Evolutionary conservation across 2,888 invertebrate species (phyloP), one percentile per base, ranked within the genome.

Genomic region (Frankliniella intonsa): DNA sequence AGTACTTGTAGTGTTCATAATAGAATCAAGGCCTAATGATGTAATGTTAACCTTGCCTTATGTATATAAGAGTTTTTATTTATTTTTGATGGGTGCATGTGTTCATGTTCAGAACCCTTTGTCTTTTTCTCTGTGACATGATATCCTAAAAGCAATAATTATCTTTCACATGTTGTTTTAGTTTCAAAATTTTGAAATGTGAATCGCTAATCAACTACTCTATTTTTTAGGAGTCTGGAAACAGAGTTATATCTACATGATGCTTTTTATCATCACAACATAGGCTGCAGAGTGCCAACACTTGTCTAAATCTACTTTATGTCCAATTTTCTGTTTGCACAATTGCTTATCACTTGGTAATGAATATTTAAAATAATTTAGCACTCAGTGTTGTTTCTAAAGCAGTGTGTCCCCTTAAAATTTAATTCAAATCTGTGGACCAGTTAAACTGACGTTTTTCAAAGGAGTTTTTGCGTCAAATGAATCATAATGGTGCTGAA

Each of bases 51-150:
- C 25, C 25, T 25, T 76, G 69, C 25, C 69, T 76, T 76, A 25
- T 76, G 69, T 76, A 76, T 22, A 76, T 76, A 76, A 76, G 69
- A 76, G 69, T 76, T 76, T 76, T 76, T 76, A 76, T 76, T 76
- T 76, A 76, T 76, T 76, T 76, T 76, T 76, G 69, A 76, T 76
- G 69, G 25, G 69, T 76, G 69, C 55, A 76, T 76, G 69, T 76
- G 69, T 76, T 76, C 69, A 22, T 76, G 69, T 76, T 76, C 25
- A 22, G 69, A 76, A 22, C 22, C 12, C 25, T 11, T 25, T 76
- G 69, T 12, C 69, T 76, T 76, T 69, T 69, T 76, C 69, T 25
- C 12, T 76, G 69, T 76, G 69, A 25, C 69, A 76, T 25, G 69
- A 25, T 5, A 76, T 76, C 25, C 25, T 25, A 76, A 76, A 22